phyloP scores from a whole-genome alignment of 2,113 vertebrate species.

The Pseudorhombus dupliciocellatus region DNA sequence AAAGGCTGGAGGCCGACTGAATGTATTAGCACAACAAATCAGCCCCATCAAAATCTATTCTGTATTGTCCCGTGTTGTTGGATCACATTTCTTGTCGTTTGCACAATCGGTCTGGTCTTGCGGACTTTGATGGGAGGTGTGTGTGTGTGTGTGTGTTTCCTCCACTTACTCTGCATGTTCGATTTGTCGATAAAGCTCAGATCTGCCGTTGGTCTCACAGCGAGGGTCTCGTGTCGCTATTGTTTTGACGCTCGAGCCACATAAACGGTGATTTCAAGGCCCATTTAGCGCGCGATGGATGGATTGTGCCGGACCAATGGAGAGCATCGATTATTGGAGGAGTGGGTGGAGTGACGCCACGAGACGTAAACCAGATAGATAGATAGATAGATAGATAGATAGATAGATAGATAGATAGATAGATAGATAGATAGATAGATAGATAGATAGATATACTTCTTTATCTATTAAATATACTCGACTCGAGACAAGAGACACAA shows the following conservation, averaged over 20 bases:
- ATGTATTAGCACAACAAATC: background rate
- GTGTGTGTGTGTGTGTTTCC: background rate
- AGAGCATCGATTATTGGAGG: constrained; percentile 67
- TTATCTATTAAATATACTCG: background rate
- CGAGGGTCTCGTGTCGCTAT: constrained; percentile 73
- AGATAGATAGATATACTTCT: background rate
- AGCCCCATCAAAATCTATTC: background rate
- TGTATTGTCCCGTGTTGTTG: background rate
- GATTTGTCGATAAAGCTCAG: constrained; percentile 11
- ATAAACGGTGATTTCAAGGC: constrained; percentile 83
- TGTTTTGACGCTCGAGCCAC: constrained; percentile 75
- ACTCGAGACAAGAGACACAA: background rate
- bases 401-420: constrained; percentile 4
- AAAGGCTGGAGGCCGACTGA: constrained; percentile 22
- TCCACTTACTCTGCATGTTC: constrained; percentile 21
- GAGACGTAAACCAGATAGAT: background rate
- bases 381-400: constrained; percentile 6
- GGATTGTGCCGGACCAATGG: constrained; percentile 73
- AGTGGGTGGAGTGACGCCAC: constrained; percentile 30
- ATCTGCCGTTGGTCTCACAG: constrained; percentile 73
- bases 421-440: constrained; percentile 12
- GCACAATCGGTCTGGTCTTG: background rate
- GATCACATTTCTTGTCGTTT: background rate
- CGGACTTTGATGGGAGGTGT: background rate
- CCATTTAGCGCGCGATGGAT: constrained; percentile 82